phyloP scores from a whole-genome alignment of 2,797 vertebrate species.

The Rallus crepitans region DNA sequence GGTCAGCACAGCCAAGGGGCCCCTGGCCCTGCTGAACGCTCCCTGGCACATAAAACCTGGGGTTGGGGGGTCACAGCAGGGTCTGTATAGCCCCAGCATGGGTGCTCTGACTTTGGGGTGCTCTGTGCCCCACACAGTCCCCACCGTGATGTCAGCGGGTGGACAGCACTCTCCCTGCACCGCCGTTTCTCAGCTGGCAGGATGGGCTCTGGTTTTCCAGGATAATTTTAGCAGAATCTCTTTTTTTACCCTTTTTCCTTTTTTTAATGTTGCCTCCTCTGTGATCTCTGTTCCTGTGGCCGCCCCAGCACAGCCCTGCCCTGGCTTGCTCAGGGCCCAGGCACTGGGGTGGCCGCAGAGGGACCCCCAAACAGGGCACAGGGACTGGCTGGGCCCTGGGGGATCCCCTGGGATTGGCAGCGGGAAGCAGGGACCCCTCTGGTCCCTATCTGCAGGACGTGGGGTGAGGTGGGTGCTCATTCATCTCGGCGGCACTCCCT shows the following conservation, averaged over 20 bases:
- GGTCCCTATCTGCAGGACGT: accelerated
- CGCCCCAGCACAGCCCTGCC: neutral
- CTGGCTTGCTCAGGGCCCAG: neutral
- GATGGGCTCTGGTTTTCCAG: conserved; percentile 13
- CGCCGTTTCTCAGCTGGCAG: neutral
- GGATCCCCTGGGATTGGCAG: neutral
- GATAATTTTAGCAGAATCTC: conserved; percentile 71
- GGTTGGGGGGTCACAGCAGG: accelerated
- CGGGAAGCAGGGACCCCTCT: accelerated
- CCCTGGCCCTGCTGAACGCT: accelerated
- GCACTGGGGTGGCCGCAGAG: neutral
- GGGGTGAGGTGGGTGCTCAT: accelerated
- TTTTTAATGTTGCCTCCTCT: neutral
- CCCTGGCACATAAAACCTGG: accelerated
- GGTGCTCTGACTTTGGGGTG: accelerated
- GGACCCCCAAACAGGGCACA: neutral
- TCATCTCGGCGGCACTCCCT: neutral
- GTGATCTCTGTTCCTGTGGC: neutral
- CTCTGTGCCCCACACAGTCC: neutral
- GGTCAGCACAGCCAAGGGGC: neutral
- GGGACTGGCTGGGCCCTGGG: neutral
- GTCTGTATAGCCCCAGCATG: neutral
- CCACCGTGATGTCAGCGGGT: accelerated
- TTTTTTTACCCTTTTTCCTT: neutral
- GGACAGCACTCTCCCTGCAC: neutral